Percentiles rank a stretch among this genome's conserved stretches.
These are phyloP conservation scores for Diacarnus erythraeanus DNA, from an alignment of 37 sponge, comb jelly and placozoan genomes.

Conservation along the genomic window DNA sequence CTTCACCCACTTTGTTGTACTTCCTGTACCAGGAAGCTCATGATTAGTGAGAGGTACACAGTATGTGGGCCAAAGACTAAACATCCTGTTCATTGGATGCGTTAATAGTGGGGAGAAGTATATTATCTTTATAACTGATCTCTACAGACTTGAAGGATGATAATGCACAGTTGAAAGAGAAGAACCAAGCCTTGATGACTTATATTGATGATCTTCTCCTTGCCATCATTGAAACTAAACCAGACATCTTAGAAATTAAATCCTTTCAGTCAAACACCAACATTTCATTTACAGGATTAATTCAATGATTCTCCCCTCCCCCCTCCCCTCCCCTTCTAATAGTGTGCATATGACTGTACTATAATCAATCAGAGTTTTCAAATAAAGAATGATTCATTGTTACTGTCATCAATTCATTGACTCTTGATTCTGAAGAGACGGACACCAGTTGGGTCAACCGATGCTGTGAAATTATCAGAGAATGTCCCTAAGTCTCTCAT, in stretches of 20 bases:
- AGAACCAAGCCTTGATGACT: conserved; percentile 52
- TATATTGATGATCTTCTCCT: conserved; percentile 66
- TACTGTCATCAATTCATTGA: neutral
- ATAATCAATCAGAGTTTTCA: neutral
- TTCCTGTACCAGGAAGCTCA: neutral
- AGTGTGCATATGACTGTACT: neutral
- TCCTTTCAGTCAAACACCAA: neutral
- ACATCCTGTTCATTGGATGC: neutral
- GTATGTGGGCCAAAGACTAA: neutral
- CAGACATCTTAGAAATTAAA: conserved; percentile 62
- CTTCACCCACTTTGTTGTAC: neutral
- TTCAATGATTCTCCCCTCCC: neutral
- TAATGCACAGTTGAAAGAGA: conserved; percentile 46
- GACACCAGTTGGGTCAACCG: conserved; percentile 83
- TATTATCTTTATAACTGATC: neutral
- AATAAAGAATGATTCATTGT: neutral
- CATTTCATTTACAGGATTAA: neutral
- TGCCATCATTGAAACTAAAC: conserved; percentile 50
- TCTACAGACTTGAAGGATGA: conserved; percentile 61
- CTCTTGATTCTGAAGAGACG: conserved; percentile 54
- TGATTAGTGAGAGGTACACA: neutral
- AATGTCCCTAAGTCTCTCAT: conserved; percentile 67
- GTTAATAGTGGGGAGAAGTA: neutral
- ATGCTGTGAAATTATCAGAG: conserved; percentile 21
- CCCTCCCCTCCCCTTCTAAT: neutral